Percentiles rank a stretch among this genome's conserved stretches.
Conservation (phyloP, 2,113 vertebrate species). For the Ellobius talpinus region DNA sequence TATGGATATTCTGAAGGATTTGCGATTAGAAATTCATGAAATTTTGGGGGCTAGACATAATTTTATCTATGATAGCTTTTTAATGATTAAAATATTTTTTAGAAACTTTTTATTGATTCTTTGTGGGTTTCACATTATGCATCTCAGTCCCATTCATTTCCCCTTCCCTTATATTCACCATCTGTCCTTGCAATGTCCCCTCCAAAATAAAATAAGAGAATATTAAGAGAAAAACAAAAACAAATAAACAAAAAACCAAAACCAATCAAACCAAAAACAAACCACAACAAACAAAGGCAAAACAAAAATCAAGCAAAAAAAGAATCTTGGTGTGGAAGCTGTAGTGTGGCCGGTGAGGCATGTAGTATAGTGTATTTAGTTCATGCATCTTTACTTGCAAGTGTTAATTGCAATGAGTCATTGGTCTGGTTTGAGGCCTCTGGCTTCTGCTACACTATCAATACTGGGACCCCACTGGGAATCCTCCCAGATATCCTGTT, state of each 20-base stretch:
- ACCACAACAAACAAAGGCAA: not conserved
- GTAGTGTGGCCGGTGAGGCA: not conserved
- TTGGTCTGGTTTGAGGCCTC: not conserved
- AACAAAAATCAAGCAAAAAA: not conserved
- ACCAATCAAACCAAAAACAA: not conserved
- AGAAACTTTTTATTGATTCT: not conserved
- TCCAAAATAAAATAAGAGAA: not conserved
- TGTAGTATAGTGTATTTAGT: not conserved
- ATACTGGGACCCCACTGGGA: not conserved
- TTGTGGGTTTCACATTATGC: not conserved
- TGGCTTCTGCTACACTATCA: not conserved
- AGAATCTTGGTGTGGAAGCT: not conserved
- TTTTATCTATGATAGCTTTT: not conserved
- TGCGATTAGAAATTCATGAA: not conserved
- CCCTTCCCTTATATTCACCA: not conserved
- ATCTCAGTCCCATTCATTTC: not conserved
- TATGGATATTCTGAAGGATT: not conserved
- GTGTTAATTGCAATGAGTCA: not conserved
- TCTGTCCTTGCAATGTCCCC: not conserved
- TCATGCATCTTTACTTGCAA: not conserved
- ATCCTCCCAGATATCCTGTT: not conserved
- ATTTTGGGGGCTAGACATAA: not conserved
- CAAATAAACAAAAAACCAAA: not conserved
- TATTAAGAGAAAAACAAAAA: not conserved
- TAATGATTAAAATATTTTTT: conserved; percentile 5